Base-by-base conservation (phyloP, 2,888 invertebrate species). In the Lamellibrachia satsuma region DNA sequence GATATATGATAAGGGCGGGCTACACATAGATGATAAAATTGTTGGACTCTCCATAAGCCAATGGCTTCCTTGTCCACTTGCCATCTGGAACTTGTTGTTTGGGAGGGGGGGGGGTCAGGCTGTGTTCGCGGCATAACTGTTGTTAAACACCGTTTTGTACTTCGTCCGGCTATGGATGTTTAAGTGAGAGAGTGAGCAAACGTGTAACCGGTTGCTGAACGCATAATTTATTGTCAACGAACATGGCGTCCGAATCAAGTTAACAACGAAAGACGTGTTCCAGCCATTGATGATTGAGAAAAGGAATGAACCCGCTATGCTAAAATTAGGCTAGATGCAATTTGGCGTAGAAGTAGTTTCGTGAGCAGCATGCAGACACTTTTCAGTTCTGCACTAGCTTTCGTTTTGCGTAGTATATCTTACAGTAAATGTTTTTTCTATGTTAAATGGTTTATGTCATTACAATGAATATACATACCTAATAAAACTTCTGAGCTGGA, bases 271-370 rank as follows among this genome's bases (percentile, higher is more conserved):
- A 75, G 75, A 75, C 15, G 75, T n/a, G 15, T 75, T n/a, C 22
- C 75, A 15, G 2, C 75, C 75, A 15, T 15, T 8, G 57, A 39
- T 39, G 11, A 75, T n/a, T 22, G 75, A 22, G 75, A n/a, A 75
- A 75, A 75, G 75, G 75, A 75, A 75, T 75, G 75, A 75, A 75
- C 75, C 75, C 75, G 22, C 15, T 75, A 75, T 75, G 75, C 75
- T 75, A 75, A 75, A 75, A 22, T 75, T 75, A 75, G 75, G 75
- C 22, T 75, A 75, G 22, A 22, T 22, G 75, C 75, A 22, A 75
- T 75, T 75, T 75, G 15, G 75, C n/a, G 75, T n/a, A 15, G 75
- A 75, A 4, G 75, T 75, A 22, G 22, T 11, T 75, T 75, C n/a
- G 75, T 75, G 2, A 75, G 75, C 15, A 75, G 75, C 75, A 75